Conservation (phyloP, 2,888 invertebrate species). For the Cephus pulcher region DNA sequence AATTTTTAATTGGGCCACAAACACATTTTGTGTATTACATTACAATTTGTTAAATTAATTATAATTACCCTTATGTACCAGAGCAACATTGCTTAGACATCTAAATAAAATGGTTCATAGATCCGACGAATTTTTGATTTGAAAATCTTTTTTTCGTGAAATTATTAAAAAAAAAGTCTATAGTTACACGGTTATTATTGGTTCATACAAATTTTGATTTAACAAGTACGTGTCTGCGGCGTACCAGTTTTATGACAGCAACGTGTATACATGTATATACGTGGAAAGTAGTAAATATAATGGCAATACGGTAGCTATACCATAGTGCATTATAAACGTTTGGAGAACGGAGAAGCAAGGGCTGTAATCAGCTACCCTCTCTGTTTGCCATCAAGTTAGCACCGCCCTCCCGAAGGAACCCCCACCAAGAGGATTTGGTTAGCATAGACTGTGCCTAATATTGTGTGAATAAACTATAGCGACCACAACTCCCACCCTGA, state of each 20-base stretch:
- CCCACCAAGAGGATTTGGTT: constrained; percentile 14
- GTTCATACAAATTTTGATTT: not conserved
- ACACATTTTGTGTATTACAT: not conserved
- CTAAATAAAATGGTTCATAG: too few relatives aligned
- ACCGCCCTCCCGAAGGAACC: constrained; percentile 44
- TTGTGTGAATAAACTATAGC: constrained; percentile 17
- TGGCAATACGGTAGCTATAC: not conserved
- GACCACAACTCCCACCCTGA: constrained; percentile 17
- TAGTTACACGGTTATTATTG: not conserved
- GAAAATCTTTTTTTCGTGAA: too few relatives aligned
- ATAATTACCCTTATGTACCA: too few relatives aligned
- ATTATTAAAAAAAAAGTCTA: too few relatives aligned
- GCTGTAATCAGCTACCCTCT: constrained; percentile 17
- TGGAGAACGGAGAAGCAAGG: not conserved
- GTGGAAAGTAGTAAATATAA: not conserved
- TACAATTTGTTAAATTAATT: too few relatives aligned
- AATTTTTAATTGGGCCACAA: not conserved
- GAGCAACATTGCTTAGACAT: not conserved
- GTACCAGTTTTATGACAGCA: too few relatives aligned
- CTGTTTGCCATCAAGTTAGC: constrained; percentile 32
- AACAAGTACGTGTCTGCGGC: too few relatives aligned
- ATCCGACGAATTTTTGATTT: too few relatives aligned
- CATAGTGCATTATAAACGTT: not conserved
- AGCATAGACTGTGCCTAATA: constrained; percentile 1
- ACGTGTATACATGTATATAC: not conserved